phyloP scores from a whole-genome alignment of 2,888 invertebrate species.

The Eupelmus urozonus region DNA sequence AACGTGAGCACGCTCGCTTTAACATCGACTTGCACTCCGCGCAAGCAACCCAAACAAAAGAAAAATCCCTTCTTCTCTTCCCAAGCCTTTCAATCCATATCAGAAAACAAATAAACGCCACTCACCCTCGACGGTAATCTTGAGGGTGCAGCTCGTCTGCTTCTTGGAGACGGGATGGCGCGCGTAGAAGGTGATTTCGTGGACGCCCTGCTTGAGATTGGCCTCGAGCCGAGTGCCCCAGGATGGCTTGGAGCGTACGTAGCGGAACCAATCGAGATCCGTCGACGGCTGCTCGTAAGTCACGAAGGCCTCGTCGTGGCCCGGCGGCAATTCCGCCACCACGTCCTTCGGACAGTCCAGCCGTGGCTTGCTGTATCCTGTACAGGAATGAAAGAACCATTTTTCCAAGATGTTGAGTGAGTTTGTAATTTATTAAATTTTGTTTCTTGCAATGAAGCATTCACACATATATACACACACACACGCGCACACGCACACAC shows the following conservation, averaged over 20 bases:
- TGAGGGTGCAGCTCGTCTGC: constrained; percentile 77
- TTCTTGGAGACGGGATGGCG: constrained; percentile 78
- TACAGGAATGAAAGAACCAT: neutral
- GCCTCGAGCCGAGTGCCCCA: constrained; percentile 79
- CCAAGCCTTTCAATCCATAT: too few relatives aligned
- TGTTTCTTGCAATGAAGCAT: too few relatives aligned
- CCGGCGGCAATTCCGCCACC: constrained; percentile 76
- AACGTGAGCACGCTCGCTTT: too few relatives aligned
- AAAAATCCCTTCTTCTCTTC: too few relatives aligned
- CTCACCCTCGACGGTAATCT: constrained; percentile 75
- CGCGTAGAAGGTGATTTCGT: constrained; percentile 79
- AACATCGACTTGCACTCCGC: too few relatives aligned
- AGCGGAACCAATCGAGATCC: constrained; percentile 79
- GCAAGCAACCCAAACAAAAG: too few relatives aligned
- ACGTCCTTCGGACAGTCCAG: constrained; percentile 79
- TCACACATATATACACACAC: too few relatives aligned
- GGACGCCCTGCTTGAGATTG: constrained; percentile 77
- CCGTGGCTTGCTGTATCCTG: constrained; percentile 79
- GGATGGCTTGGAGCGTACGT: constrained; percentile 78
- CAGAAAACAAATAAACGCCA: too few relatives aligned
- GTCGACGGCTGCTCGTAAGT: constrained; percentile 79
- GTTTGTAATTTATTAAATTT: neutral
- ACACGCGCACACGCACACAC: too few relatives aligned
- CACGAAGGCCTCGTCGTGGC: constrained; percentile 77
- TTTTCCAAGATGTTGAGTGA: neutral